Conservation (phyloP, 2,113 vertebrate genomes). For the Rhinolophus ferrumequinum region DNA sequence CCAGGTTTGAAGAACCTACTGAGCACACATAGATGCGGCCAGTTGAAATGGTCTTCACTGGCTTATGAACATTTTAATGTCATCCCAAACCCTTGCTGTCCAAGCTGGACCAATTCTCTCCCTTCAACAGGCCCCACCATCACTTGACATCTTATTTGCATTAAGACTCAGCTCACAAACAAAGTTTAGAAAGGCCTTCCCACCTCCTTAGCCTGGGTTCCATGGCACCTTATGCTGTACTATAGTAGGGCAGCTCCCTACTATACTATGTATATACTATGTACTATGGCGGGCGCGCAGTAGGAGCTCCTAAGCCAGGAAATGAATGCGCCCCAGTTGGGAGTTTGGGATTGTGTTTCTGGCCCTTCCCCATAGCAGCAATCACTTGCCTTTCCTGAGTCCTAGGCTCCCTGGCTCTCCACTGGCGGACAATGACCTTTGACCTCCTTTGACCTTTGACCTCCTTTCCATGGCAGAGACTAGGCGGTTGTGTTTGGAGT, state of each 20-base stretch:
- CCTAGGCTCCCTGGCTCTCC: not conserved
- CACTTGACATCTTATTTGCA: not conserved
- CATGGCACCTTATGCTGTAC: accelerated
- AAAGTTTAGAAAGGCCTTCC: not conserved
- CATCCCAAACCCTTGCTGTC: not conserved
- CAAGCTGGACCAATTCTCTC: not conserved
- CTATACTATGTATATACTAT: too few relatives aligned
- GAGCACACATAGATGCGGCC: not conserved
- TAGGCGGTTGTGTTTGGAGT: not conserved
- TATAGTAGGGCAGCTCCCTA: not conserved
- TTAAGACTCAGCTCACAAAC: not conserved
- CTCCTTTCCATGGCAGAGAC: not conserved
- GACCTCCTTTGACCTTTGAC: not conserved
- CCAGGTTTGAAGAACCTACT: not conserved
- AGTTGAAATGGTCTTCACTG: not conserved
- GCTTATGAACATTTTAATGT: not conserved
- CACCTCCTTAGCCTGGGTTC: not conserved
- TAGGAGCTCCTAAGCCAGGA: not conserved
- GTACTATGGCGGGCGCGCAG: too few relatives aligned
- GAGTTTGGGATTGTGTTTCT: not conserved
- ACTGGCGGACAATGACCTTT: not conserved
- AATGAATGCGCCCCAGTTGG: not conserved
- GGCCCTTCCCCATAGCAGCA: not conserved
- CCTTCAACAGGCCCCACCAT: not conserved
- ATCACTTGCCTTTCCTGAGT: not conserved